These are phyloP conservation scores for Chrysopa pallens DNA, from an alignment of 1,140 invertebrate species.

Conservation along the genomic window DNA sequence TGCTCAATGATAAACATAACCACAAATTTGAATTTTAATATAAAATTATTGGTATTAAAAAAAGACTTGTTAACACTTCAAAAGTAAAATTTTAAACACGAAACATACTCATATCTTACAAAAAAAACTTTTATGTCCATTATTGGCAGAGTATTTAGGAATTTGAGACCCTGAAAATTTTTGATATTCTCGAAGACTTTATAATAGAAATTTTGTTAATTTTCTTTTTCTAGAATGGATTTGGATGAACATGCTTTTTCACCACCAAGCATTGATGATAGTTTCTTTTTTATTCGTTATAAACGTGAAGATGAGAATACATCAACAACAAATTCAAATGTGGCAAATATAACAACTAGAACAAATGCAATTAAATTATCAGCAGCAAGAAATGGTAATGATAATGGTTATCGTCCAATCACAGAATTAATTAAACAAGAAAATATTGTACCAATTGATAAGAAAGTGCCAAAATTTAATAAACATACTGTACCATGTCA, in stretches of 20 bases:
- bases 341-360: too few relatives aligned
- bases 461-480: slow-evolving; percentile 33
- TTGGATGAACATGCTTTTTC: slow-evolving; percentile 44
- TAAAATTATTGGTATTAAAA: too few relatives aligned
- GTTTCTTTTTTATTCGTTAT: slow-evolving; percentile 47
- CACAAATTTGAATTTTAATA: too few relatives aligned
- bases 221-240: slow-evolving; percentile 42
- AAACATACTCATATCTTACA: too few relatives aligned
- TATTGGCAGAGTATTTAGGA: too few relatives aligned
- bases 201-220: slow-evolving; percentile 5
- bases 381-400: slow-evolving; percentile 14
- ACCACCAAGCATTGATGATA: slow-evolving; percentile 48
- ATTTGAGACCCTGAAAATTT: too few relatives aligned
- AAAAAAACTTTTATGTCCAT: too few relatives aligned
- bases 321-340: slow-evolving; percentile 1
- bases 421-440: slow-evolving; percentile 9
- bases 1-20: too few relatives aligned
- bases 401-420: slow-evolving; percentile 17
- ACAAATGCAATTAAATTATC: too few relatives aligned
- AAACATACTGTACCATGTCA: slow-evolving; percentile 47
- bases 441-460: slow-evolving; percentile 14
- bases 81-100: too few relatives aligned
- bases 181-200: too few relatives aligned
- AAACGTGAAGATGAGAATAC: slow-evolving; percentile 18
- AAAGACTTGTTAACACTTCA: too few relatives aligned